phyloP scores from a whole-genome alignment of 1,140 invertebrate species.

The roundworm (Caenorhabditis elegans) region WBcel235 BX284603.4:338001-338500 shows the following conservation, averaged over 20 bases:
- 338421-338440: neutral
- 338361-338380: neutral
- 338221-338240: too few species aligned
- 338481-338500: neutral
- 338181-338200: too few species aligned
- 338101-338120: too few species aligned
- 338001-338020: neutral
- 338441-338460: neutral
- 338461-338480: neutral
- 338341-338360: slow-evolving; percentile 30
- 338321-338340: slow-evolving; percentile 24
- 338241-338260: too few species aligned
- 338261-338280: too few species aligned
- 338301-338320: neutral
- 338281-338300: neutral
- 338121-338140: too few species aligned
- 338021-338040: slow-evolving; percentile 5
- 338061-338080: too few species aligned
- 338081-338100: too few species aligned
- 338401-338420: neutral
- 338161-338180: too few species aligned
- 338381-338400: neutral
- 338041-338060: neutral
- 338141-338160: too few species aligned
- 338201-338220: too few species aligned